phyloP scores from a whole-genome alignment of 2,888 invertebrate species.

The Embidobia sp. region DNA sequence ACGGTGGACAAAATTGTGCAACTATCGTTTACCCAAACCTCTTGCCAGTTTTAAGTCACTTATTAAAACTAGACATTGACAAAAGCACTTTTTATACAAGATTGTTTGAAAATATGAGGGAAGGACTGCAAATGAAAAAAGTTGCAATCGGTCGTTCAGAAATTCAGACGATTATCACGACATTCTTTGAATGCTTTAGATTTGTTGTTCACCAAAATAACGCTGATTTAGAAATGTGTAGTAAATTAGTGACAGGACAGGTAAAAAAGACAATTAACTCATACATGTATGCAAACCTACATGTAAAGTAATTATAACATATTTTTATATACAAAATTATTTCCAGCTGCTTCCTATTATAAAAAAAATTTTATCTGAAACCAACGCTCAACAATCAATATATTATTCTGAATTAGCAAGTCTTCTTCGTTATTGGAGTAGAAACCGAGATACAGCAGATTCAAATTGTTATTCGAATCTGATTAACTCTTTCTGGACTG shows the following conservation, averaged over 20 bases:
- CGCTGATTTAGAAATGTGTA: constrained; percentile 80
- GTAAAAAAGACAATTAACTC: constrained; percentile 59
- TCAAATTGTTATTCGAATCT: constrained; percentile 76
- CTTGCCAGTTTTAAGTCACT: constrained; percentile 88
- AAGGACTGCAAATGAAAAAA: constrained; percentile 85
- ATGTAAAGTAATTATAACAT: too few relatives aligned
- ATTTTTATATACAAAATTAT: constrained; percentile 3
- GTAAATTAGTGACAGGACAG: constrained; percentile 79
- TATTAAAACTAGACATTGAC: constrained; percentile 83
- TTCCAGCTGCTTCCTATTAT: constrained; percentile 82
- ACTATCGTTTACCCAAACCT: constrained; percentile 88
- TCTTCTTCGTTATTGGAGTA: constrained; percentile 84
- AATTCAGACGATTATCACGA: constrained; percentile 85
- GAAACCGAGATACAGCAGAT: constrained; percentile 78
- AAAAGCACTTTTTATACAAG: constrained; percentile 83
- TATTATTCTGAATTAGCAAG: constrained; percentile 83
- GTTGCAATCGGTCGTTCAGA: constrained; percentile 86
- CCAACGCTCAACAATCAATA: constrained; percentile 79
- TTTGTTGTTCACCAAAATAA: constrained; percentile 84
- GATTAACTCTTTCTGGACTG: constrained; percentile 80
- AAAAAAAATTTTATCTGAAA: constrained; percentile 81
- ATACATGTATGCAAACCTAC: too few relatives aligned
- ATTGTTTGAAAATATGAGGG: constrained; percentile 87
- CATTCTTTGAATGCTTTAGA: constrained; percentile 89
- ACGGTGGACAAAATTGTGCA: constrained; percentile 91